A percentile compares a stretch with the other conserved stretches of the same genome.
These are phyloP conservation scores for Atrina japonica DNA, from an alignment of 2,888 invertebrate species.

Conservation along the genomic window DNA sequence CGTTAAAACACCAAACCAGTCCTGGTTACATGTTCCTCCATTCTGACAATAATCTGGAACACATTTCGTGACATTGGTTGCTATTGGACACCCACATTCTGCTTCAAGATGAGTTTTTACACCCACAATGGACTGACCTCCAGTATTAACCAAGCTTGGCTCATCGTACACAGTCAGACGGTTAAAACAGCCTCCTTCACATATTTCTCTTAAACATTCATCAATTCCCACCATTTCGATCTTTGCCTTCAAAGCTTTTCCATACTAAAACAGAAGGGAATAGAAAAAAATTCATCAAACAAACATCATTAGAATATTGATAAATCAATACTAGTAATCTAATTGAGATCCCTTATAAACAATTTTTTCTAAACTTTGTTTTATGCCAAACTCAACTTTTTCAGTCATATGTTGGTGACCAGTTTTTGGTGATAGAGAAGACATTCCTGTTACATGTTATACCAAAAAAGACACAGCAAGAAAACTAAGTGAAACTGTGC, in stretches of 20 bases:
- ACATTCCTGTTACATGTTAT: no score
- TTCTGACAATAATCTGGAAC: slow-evolving; percentile 88
- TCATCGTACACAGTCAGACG: slow-evolving; percentile 84
- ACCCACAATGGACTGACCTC: slow-evolving; percentile 97
- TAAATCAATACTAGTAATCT: no score
- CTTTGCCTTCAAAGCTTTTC: slow-evolving; percentile 94
- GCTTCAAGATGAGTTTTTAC: slow-evolving; percentile 95
- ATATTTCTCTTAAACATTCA: slow-evolving; percentile 78
- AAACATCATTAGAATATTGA: background rate
- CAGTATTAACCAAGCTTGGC: slow-evolving; percentile 93
- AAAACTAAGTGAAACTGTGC: no score
- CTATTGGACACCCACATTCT: slow-evolving; percentile 86
- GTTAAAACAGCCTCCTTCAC: slow-evolving; percentile 94
- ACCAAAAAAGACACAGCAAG: no score
- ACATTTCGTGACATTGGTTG: slow-evolving; percentile 90
- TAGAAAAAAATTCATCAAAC: background rate
- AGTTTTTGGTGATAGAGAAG: background rate
- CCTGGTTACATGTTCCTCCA: slow-evolving; percentile 92
- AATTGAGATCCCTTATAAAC: no score
- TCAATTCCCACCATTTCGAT: slow-evolving; percentile 98
- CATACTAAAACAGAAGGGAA: slow-evolving; percentile 84
- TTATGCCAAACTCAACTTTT: no score
- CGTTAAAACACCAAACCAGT: slow-evolving; percentile 66
- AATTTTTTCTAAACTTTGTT: background rate
- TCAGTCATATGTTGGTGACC: background rate